phyloP scores from a whole-genome alignment of 2,113 vertebrate species.

The Bambusicola thoracicus region DNA sequence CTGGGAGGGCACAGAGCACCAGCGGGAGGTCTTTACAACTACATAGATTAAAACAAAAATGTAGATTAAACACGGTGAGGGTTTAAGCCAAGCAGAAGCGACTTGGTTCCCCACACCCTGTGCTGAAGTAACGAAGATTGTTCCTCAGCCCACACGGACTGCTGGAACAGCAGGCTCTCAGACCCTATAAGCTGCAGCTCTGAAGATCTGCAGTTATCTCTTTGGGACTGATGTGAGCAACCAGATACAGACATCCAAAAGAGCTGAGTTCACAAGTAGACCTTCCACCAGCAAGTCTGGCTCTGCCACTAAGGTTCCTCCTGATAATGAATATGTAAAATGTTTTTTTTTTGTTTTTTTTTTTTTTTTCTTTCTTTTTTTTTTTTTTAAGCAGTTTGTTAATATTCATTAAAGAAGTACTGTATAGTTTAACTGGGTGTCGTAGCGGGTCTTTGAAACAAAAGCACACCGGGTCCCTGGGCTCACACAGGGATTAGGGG shows the following conservation, averaged over 20 bases:
- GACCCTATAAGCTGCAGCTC: background rate
- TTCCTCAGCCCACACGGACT: background rate
- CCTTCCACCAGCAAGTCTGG: background rate
- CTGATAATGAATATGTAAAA: background rate
- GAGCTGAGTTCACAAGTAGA: background rate
- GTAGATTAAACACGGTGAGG: background rate
- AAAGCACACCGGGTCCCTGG: background rate
- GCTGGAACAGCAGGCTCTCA: background rate
- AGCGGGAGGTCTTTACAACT: background rate
- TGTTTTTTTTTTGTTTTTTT: background rate
- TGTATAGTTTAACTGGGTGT: conserved; percentile 75
- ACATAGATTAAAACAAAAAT: background rate
- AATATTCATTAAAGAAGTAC: conserved; percentile 69
- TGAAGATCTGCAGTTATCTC: background rate
- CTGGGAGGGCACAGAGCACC: background rate
- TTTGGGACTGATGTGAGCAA: background rate
- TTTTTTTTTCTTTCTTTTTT: background rate
- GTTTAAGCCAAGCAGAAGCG: background rate
- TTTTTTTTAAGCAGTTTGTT: conserved; percentile 76
- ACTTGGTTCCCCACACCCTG: background rate
- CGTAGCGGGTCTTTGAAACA: conserved; percentile 62
- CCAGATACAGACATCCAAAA: background rate
- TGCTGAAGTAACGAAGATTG: background rate
- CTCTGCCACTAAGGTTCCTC: background rate
- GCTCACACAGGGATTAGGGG: background rate